Percentiles rank a stretch among this genome's conserved stretches.
Conservation (phyloP, 1,140 invertebrate genomes). For the Helicoverpa zea region DNA sequence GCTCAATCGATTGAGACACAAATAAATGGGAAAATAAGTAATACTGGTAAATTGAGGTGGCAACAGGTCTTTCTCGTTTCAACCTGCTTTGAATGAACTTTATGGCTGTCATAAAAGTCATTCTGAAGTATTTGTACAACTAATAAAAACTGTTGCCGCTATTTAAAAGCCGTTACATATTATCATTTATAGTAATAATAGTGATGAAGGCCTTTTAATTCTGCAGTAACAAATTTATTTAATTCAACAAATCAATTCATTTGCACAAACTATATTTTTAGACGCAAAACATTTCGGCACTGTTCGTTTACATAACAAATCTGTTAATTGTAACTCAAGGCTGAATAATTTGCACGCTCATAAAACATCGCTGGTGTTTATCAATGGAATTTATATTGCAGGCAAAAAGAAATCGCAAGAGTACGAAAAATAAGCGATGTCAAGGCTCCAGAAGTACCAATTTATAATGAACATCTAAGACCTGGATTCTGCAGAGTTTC, state of each 20-base stretch:
- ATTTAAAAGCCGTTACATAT: no score
- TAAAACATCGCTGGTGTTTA: conserved; percentile 30
- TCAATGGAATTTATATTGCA: conserved; percentile 62
- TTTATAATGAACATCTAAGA: conserved; percentile 90
- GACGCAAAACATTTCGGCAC: conserved; percentile 29
- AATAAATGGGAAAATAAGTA: conserved; percentile 26
- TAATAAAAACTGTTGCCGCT: neutral
- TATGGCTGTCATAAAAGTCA: no score
- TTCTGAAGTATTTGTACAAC: no score
- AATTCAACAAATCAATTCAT: conserved; percentile 8
- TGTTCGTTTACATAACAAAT: conserved; percentile 37
- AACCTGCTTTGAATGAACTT: neutral
- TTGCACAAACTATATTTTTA: conserved; percentile 15
- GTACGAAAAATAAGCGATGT: conserved; percentile 78
- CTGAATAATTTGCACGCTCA: conserved; percentile 40
- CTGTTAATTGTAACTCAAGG: conserved; percentile 52
- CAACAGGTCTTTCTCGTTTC: neutral
- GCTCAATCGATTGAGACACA: neutral
- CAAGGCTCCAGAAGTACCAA: conserved; percentile 78
- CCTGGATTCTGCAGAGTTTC: conserved; percentile 96
- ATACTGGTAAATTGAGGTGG: conserved; percentile 9
- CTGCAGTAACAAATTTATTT: neutral
- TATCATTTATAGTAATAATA: no score
- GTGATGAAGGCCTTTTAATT: neutral
- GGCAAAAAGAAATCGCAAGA: conserved; percentile 81